Percentiles rank a stretch among this genome's conserved stretches.
Conservation (phyloP, 1,140 invertebrate genomes). For the Calliphora vicina region DNA sequence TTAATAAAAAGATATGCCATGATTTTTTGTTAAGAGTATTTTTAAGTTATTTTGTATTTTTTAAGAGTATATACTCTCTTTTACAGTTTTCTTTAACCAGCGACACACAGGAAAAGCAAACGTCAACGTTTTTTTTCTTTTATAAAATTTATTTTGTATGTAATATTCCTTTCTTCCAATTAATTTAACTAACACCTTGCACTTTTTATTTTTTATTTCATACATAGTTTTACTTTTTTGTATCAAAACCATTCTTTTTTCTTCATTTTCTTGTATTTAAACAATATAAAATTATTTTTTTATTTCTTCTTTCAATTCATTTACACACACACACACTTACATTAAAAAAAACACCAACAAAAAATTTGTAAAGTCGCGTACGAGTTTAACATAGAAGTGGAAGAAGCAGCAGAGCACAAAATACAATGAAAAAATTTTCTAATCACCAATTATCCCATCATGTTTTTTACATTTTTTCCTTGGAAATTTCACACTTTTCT, state of each 20-base stretch:
- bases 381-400: conserved; percentile 33
- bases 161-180: not conserved
- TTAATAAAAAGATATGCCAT: not conserved
- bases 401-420: conserved; percentile 33
- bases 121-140: conserved; percentile 28
- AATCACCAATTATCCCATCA: conserved; percentile 37
- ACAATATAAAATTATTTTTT: conserved; percentile 4
- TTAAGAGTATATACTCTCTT: conserved; percentile 11
- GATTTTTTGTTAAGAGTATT: not conserved
- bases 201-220: not conserved
- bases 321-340: conserved; percentile 6
- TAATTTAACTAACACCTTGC: not conserved
- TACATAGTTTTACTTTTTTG: not conserved
- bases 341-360: conserved; percentile 6
- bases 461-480: conserved; percentile 28
- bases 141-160: not conserved
- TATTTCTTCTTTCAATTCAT: conserved; percentile 19
- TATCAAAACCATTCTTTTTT: not conserved
- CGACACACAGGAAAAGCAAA: conserved; percentile 24
- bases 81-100: conserved; percentile 22
- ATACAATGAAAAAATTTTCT: conserved; percentile 28
- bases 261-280: not conserved
- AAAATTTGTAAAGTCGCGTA: conserved; percentile 15
- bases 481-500: not conserved
- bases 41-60: conserved; percentile 5